Evolutionary conservation across 2,888 invertebrate species (phyloP).

Genomic region (Agrotis segetum): DNA sequence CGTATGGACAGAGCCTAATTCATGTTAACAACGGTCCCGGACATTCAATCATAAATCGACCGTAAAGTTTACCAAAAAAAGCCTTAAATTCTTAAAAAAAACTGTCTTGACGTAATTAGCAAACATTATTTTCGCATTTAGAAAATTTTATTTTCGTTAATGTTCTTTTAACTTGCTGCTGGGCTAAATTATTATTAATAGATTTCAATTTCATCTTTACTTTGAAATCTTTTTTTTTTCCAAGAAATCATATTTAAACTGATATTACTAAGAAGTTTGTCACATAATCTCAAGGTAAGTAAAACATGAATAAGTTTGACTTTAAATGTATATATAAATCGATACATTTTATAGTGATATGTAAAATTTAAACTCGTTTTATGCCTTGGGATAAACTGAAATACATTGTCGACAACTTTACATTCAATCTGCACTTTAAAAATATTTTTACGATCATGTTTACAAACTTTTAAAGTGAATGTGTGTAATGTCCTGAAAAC

Average conservation of each 20-base stretch:
- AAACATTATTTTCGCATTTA: constrained; percentile 58
- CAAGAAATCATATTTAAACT: neutral
- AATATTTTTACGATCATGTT: constrained; percentile 44
- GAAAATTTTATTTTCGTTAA: constrained; percentile 54
- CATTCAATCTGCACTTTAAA: constrained; percentile 22
- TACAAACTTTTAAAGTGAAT: constrained; percentile 26
- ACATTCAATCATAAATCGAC: constrained; percentile 1
- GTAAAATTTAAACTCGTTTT: constrained; percentile 5
- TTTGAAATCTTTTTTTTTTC: neutral
- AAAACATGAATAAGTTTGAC: constrained; percentile 1
- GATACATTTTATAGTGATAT: constrained; percentile 16
- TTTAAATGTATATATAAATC: constrained; percentile 9
- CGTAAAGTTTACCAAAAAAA: constrained; percentile 15
- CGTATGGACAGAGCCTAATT: constrained; percentile 6
- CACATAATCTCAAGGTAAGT: constrained; percentile 6
- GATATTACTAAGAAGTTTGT: neutral
- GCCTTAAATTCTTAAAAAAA: constrained; percentile 28
- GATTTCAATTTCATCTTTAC: constrained; percentile 18
- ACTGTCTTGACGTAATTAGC: constrained; percentile 47
- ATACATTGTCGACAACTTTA: constrained; percentile 32
- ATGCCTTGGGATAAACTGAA: constrained; percentile 2
- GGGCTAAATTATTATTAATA: constrained; percentile 15
- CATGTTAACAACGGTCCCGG: constrained; percentile 12
- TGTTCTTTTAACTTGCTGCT: constrained; percentile 48
- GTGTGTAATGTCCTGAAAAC: constrained; percentile 42